Base-by-base conservation (phyloP, 2,113 vertebrate genomes). In the Ptyas mucosa region DNA sequence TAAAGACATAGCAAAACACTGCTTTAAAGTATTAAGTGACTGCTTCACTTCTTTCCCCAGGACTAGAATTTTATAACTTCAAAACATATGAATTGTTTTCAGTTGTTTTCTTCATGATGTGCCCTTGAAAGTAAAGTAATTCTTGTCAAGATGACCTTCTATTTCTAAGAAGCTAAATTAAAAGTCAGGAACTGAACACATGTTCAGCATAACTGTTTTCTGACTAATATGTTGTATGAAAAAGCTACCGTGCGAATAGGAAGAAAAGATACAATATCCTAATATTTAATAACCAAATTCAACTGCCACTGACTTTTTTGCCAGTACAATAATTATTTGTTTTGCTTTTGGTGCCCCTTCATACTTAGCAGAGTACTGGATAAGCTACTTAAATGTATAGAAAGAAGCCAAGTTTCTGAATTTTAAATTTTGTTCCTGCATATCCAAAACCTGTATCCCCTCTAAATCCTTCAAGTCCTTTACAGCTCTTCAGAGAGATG, bases 291-390 rank as follows among this genome's bases (percentile, higher is more conserved):
- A 43, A 81, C 18, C 75, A 81, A 81, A 96, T 93, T 96, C 97
- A 96, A 95, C 91, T 96, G 97, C 95, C 95, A 93, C 95, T 97
- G 96, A 98, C 97, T 97, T 97, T 98, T 98, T 98, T 97, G 97
- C 97, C 97, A 95, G 93, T 81, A 92, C 91, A 92, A 51, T 88
- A 96, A 95, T 96, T 96, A 93, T 95, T 97, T 87, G 94, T 94
- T 95, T 94, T 94, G 91, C 87, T 95, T 93, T 95, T 92, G 95
- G 91, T 2, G 4, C 93, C 93, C 95, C 92, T 96, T 95, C 94
- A 94, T 95, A 94, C 95, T 93, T 52, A 58, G 26, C 21, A 88
- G 94, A 93, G 95, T 89, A 96, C 34, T 58, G 24, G 94, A 95
- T 90, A 54, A 92, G 43, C 88, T 95, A 91, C 94, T 96, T 97